Evolutionary conservation across 2,888 invertebrate genomes (phyloP).

Genomic region (Gandaritis pyraliata): DNA sequence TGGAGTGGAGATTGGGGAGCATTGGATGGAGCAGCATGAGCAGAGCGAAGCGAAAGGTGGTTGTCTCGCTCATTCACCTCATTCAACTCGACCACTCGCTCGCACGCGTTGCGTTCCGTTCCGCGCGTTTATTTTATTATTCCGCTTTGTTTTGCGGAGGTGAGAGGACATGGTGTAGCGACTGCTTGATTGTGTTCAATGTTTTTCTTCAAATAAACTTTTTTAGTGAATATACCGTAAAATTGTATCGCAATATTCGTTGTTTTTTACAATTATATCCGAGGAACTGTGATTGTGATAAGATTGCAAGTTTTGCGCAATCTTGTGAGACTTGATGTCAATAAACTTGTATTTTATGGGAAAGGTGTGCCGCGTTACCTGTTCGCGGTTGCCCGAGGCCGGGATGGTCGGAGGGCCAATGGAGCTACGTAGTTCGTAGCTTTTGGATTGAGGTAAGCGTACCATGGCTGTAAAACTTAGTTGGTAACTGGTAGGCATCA

Average conservation of each 20-base stretch:
- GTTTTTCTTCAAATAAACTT: conserved; percentile 70
- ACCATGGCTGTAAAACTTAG: conserved; percentile 16
- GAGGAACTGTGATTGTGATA: conserved; percentile 67
- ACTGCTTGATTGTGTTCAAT: conserved; percentile 68
- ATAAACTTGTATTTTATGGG: conserved; percentile 82
- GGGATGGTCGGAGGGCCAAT: conserved; percentile 46
- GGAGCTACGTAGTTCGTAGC: conserved; percentile 66
- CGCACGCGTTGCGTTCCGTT: conserved; percentile 35
- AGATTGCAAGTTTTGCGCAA: conserved; percentile 71
- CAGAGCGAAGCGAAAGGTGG: too few relatives aligned
- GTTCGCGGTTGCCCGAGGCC: conserved; percentile 69
- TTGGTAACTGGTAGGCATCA: conserved; percentile 44
- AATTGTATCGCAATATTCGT: conserved; percentile 56
- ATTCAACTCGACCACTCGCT: conserved; percentile 28
- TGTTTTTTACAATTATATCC: conserved; percentile 24
- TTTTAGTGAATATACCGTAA: conserved; percentile 69
- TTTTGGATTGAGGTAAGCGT: conserved; percentile 66
- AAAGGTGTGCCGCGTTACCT: conserved; percentile 84
- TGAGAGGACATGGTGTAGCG: conserved; percentile 68
- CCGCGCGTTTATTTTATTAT: conserved; percentile 54
- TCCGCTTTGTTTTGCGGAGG: conserved; percentile 85
- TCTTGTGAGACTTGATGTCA: conserved; percentile 80
- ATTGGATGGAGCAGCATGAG: too few relatives aligned
- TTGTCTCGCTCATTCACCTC: conserved; percentile 30
- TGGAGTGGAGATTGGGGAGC: too few relatives aligned